A percentile compares a stretch with the other conserved stretches of the same genome.
Evolutionary conservation across 2,113 vertebrate genomes (phyloP).

Genomic region (Chaetodon trifascialis): DNA sequence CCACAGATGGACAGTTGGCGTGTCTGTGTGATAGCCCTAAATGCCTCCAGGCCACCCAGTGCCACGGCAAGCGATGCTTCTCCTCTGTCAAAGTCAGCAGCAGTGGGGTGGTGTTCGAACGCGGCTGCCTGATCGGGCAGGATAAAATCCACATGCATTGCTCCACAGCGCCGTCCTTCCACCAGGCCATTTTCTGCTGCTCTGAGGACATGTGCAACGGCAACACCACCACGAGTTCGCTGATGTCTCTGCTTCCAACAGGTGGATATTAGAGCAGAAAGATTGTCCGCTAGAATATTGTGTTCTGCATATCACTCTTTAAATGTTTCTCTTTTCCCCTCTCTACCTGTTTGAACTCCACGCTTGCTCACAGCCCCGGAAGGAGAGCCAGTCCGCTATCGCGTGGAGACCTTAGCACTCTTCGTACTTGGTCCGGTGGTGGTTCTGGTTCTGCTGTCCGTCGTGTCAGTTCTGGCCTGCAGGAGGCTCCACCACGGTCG

Average conservation of each 20-base stretch:
- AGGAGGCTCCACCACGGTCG: slow-evolving; percentile 82
- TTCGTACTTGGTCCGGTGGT: slow-evolving; percentile 79
- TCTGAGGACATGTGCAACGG: slow-evolving; percentile 81
- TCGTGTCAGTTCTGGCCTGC: slow-evolving; percentile 78
- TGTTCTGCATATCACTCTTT: neutral
- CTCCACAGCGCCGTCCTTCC: slow-evolving; percentile 72
- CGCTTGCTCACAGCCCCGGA: slow-evolving; percentile 69
- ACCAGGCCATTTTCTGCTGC: slow-evolving; percentile 82
- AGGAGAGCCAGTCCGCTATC: slow-evolving; percentile 76
- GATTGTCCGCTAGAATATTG: neutral
- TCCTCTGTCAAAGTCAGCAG: slow-evolving; percentile 78
- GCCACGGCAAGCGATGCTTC: slow-evolving; percentile 82
- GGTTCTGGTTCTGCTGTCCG: slow-evolving; percentile 78
- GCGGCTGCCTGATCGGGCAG: slow-evolving; percentile 77
- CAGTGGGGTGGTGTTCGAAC: slow-evolving; percentile 66
- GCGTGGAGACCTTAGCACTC: slow-evolving; percentile 79
- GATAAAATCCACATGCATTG: slow-evolving; percentile 80
- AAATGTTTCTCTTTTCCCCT: neutral
- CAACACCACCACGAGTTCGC: slow-evolving; percentile 73
- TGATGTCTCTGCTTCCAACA: slow-evolving; percentile 76
- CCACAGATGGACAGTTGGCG: slow-evolving; percentile 78
- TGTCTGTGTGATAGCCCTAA: slow-evolving; percentile 80
- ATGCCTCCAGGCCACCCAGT: slow-evolving; percentile 76
- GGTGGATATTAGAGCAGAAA: slow-evolving; percentile 43
- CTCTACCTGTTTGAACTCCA: neutral